phyloP scores from a whole-genome alignment of 2,113 vertebrate species.

The Channa maculata region DNA sequence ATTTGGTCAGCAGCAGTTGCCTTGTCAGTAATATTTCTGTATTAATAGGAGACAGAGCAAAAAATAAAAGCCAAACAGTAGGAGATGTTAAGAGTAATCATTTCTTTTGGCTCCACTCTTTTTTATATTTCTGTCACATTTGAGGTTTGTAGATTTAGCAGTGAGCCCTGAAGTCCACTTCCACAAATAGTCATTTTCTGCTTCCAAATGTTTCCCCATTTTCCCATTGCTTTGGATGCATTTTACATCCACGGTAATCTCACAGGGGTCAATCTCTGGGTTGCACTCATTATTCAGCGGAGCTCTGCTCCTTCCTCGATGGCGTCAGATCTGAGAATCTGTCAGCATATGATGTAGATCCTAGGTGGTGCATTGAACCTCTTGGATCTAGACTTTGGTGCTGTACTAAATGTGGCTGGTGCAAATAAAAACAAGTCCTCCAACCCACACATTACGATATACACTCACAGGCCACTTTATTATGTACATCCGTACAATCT shows the following conservation, averaged over 20 bases:
- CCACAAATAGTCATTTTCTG: not conserved
- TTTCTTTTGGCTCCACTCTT: not conserved
- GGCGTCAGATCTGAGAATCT: not conserved
- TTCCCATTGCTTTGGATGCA: constrained; percentile 34
- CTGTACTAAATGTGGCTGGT: not conserved
- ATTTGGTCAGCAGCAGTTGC: not conserved
- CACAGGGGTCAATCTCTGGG: constrained; percentile 18
- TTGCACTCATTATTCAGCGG: constrained; percentile 49
- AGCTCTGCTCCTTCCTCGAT: not conserved
- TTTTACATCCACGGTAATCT: constrained; percentile 52
- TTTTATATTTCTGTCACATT: not conserved
- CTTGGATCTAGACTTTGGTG: not conserved
- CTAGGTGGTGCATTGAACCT: not conserved
- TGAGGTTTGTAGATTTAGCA: not conserved
- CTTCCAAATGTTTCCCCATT: constrained; percentile 23
- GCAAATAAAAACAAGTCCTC: not conserved
- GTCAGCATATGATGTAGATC: not conserved
- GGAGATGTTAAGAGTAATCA: not conserved
- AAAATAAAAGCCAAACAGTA: not conserved
- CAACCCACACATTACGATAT: too few species aligned
- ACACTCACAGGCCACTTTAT: too few species aligned
- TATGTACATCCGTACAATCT: too few species aligned
- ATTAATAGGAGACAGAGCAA: not conserved
- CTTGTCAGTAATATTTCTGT: not conserved
- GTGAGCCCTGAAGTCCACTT: not conserved